A percentile compares a stretch with the other conserved stretches of the same genome.
Evolutionary conservation across 2,797 vertebrate genomes (phyloP).

Genomic region (Clarias platycephalus): DNA sequence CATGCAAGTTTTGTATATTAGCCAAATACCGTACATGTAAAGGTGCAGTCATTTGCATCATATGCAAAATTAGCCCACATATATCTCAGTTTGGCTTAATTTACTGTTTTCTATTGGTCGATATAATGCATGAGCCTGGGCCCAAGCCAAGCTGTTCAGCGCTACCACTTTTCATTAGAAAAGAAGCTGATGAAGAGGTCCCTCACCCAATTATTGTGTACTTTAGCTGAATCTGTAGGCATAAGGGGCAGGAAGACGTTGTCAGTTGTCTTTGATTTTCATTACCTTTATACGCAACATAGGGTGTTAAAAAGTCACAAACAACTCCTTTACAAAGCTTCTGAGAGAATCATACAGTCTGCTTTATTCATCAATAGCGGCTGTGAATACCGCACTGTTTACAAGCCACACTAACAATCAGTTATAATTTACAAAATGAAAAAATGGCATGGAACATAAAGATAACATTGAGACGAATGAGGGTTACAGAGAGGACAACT

Average conservation of each 20-base stretch:
- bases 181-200: not conserved
- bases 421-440: not conserved
- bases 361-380: not conserved
- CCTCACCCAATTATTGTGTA: not conserved
- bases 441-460: not conserved
- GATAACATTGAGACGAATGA: not conserved
- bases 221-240: not conserved
- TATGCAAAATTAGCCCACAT: not conserved
- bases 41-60: not conserved
- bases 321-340: not conserved
- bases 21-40: no score
- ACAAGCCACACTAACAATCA: not conserved
- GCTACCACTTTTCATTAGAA: no score
- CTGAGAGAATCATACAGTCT: not conserved
- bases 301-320: not conserved
- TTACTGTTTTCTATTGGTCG: not conserved
- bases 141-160: not conserved
- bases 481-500: not conserved
- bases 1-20: not conserved
- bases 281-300: not conserved
- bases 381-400: not conserved
- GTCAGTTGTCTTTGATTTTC: not conserved
- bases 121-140: not conserved
- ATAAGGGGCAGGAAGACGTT: not conserved
- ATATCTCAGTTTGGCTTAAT: not conserved